Evolutionary conservation across 2,797 vertebrate species (phyloP), one percentile per base, ranked within the genome.

Genomic region (Coilia nasus): DNA sequence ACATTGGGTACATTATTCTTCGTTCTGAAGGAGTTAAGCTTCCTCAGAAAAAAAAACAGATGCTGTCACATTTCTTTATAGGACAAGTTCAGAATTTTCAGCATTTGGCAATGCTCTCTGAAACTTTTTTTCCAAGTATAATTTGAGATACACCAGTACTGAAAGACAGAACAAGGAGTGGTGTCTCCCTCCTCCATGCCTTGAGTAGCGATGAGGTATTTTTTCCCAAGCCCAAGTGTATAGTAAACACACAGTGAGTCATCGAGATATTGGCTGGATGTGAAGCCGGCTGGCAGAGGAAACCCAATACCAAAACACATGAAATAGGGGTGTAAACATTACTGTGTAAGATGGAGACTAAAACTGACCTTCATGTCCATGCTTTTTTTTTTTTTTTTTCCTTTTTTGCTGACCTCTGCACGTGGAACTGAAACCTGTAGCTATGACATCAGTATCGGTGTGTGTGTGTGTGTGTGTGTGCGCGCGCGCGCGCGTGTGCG

Each of bases 261-360:
- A 41, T 11, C 9, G 71, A 21, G 28, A 6, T 15, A 41, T 28
- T 17, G 67, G 28, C 15, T 6, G 6, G 2, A 17, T 19, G 28
- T 31, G 14, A 11, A 71, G 28, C 12, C 14, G 1, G 25, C 12
- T 15, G 41, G 14, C 15, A 35, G 4, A 90, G 82, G 87, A 87
- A 90, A 85, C 85, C 75, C 91, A 86, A 90, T 88, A 86, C 57
- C 60, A 47, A 47, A 67, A 47, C 81, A 62, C 0, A 17, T 82
- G 83, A 25, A 57, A 94, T 93, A 86, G 21, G 90, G 91, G 92
- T 89, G 88, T 92, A 92, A 93, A 93, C 86, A 93, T 83, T 84
- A 47, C 75, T 44, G 82, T 23, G n/a, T 14, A 25, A 3, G 31
- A 15, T 19, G 14, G 23, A 59, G 7, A 11, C 28, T 23, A 25